Evolutionary conservation across 2,113 vertebrate genomes (phyloP).

Genomic region (Microtus ochrogaster): DNA sequence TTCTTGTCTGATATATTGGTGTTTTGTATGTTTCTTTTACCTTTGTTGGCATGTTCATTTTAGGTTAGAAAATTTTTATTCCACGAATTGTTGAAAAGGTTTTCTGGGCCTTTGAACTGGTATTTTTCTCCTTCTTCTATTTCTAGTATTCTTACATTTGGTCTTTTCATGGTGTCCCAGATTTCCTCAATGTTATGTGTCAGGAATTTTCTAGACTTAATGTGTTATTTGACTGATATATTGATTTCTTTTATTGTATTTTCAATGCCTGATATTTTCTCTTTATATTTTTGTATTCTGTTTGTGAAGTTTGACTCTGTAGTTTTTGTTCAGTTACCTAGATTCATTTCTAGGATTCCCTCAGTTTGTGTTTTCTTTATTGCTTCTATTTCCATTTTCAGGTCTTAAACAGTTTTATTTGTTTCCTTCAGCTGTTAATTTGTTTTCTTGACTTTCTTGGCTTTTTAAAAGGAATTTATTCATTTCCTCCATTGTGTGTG

Average conservation of each 20-base stretch:
- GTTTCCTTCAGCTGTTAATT: background rate
- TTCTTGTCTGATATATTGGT: background rate
- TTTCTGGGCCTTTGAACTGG: background rate
- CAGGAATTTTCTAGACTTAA: background rate
- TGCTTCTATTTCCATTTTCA: background rate
- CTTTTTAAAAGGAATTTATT: background rate
- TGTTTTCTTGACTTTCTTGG: background rate
- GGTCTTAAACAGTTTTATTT: background rate
- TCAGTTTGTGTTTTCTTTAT: background rate
- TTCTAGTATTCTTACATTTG: background rate
- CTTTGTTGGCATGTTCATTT: background rate
- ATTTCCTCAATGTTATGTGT: background rate
- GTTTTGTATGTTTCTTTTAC: background rate
- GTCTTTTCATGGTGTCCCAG: background rate
- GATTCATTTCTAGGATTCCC: background rate
- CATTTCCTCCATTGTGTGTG: background rate
- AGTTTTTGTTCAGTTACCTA: background rate
- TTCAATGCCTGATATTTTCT: background rate
- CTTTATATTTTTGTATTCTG: background rate
- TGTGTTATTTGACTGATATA: background rate
- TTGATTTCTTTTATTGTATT: background rate
- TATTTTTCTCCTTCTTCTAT: background rate
- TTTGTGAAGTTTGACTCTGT: background rate
- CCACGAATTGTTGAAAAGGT: background rate
- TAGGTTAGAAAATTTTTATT: background rate